Percentiles rank a stretch among this genome's conserved stretches.
phyloP scores from a whole-genome alignment of 2,113 vertebrate species.

The Sula dactylatra region DNA sequence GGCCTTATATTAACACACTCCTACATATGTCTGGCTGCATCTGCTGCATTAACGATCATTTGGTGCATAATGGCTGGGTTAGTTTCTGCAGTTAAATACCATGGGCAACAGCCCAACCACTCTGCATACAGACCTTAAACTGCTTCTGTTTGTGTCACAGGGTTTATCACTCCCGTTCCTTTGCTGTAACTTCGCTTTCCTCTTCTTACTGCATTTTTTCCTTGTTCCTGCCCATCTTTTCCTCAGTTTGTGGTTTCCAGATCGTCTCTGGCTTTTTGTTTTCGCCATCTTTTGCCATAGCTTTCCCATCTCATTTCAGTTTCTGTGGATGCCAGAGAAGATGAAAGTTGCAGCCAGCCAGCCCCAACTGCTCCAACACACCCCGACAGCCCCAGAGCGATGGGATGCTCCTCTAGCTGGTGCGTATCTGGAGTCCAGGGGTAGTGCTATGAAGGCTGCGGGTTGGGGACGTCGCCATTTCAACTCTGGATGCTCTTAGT shows the following conservation, averaged over 20 bases:
- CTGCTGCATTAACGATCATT: neutral
- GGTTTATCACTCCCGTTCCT: neutral
- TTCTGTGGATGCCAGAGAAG: neutral
- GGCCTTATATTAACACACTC: conserved; percentile 41
- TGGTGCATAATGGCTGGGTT: neutral
- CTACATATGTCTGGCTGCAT: conserved; percentile 36
- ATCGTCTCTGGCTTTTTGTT: neutral
- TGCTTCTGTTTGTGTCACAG: neutral
- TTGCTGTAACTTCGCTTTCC: neutral
- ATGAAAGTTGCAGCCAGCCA: neutral
- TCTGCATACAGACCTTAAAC: neutral
- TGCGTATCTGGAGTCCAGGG: neutral
- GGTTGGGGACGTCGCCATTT: neutral
- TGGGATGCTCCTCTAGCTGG: neutral
- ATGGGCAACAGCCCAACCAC: conserved; percentile 2
- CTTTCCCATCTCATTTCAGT: neutral
- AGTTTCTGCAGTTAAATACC: conserved; percentile 44
- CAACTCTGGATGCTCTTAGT: neutral
- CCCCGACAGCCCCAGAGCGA: neutral
- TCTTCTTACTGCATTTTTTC: neutral
- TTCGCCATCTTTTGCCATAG: neutral
- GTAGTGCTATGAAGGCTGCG: neutral
- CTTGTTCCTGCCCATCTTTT: neutral
- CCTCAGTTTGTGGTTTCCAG: neutral
- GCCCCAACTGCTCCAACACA: neutral